Evolutionary conservation across 2,888 invertebrate genomes (phyloP).

Genomic region (Conops quadrifasciatus): DNA sequence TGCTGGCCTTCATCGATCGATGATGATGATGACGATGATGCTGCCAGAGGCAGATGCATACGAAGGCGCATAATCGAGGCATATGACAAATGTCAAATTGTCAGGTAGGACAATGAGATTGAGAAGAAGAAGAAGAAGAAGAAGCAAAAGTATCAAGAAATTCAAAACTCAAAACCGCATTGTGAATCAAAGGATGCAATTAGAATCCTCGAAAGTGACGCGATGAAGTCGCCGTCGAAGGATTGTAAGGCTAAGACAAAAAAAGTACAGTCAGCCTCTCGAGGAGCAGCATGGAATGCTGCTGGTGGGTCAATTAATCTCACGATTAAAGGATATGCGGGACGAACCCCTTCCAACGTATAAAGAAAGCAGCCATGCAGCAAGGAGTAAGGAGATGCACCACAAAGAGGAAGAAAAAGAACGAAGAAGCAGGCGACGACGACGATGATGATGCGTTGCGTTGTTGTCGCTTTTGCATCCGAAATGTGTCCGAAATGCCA

Average conservation of each 20-base stretch:
- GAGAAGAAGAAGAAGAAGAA: neutral
- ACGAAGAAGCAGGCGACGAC: neutral
- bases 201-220: neutral
- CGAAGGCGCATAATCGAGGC: neutral
- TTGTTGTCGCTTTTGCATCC: neutral
- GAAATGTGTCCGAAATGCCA: slow-evolving; percentile 8
- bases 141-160: neutral
- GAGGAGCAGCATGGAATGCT: neutral
- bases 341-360: neutral
- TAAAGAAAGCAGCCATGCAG: neutral
- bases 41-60: neutral
- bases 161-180: neutral
- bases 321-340: slow-evolving; percentile 6
- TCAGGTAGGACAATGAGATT: neutral
- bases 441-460: neutral
- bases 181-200: slow-evolving; percentile 7
- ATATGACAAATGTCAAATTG: neutral
- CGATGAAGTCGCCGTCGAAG: neutral
- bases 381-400: neutral
- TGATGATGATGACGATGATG: neutral
- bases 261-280: too few relatives aligned
- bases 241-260: too few relatives aligned
- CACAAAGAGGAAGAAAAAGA: neutral
- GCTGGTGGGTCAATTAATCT: slow-evolving; percentile 8
- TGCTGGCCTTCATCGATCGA: neutral